phyloP scores from a whole-genome alignment of 1,140 invertebrate species.

The Lucilia cuprina region DNA sequence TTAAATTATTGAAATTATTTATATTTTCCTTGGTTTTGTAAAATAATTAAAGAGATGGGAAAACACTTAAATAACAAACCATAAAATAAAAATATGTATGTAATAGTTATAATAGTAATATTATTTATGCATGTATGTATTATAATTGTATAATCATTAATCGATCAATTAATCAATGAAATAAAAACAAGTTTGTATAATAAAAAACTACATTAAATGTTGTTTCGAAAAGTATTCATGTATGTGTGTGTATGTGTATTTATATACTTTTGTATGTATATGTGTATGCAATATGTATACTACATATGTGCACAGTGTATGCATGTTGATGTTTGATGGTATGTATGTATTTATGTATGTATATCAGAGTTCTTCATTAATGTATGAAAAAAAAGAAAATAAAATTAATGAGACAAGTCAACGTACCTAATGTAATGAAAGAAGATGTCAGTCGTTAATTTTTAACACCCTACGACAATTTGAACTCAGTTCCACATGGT shows the following conservation, averaged over 20 bases:
- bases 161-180: not conserved
- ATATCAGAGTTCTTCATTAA: not conserved
- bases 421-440: too few species aligned
- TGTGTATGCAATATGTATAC: not conserved
- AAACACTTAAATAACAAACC: not conserved
- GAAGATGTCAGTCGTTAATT: too few species aligned
- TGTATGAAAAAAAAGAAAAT: too few species aligned
- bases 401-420: too few species aligned
- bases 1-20: not conserved
- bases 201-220: slow-evolving; percentile 8
- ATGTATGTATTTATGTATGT: not conserved
- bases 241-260: not conserved
- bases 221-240: too few species aligned
- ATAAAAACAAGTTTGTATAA: not conserved
- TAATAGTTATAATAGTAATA: not conserved
- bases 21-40: not conserved
- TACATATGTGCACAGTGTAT: too few species aligned
- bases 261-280: not conserved
- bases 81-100: not conserved
- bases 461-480: too few species aligned
- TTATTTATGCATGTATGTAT: too few species aligned
- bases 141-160: not conserved
- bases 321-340: not conserved
- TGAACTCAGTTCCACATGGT: too few species aligned
- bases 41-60: slow-evolving; percentile 11